Percentiles rank a stretch among this genome's conserved stretches.
Conservation (phyloP, 2,797 vertebrate genomes). For the Cheirogaleus major region DNA sequence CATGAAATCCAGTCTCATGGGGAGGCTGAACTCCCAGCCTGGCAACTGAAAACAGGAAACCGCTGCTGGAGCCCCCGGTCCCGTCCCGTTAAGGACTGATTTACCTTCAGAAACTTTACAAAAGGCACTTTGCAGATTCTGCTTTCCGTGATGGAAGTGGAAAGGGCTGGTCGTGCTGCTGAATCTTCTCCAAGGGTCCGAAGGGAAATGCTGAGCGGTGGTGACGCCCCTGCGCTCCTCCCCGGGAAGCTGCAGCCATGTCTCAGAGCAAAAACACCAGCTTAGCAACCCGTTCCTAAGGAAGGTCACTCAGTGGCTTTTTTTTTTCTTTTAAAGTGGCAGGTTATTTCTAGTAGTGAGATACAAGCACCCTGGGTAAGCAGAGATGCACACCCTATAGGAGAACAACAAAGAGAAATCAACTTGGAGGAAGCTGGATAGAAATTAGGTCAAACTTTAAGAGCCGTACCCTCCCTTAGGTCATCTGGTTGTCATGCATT, state of each 20-base stretch:
- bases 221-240: background rate
- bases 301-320: background rate
- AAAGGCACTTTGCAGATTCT: constrained; percentile 25
- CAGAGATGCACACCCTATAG: background rate
- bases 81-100: background rate
- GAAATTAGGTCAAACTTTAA: background rate
- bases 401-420: background rate
- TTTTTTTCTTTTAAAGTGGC: constrained; percentile 82
- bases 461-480: accelerated
- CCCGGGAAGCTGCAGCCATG: constrained; percentile 5
- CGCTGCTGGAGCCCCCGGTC: background rate
- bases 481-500: background rate
- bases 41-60: background rate
- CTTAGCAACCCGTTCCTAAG: constrained; percentile 80
- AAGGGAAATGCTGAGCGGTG: constrained; percentile 9
- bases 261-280: constrained; percentile 37
- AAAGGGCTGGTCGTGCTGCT: background rate
- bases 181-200: background rate
- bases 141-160: background rate
- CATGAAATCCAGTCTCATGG: background rate
- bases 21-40: background rate
- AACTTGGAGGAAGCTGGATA: background rate
- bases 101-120: constrained; percentile 34
- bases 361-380: background rate
- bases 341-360: background rate